phyloP scores from a whole-genome alignment of 2,888 invertebrate genomes.

The Drosophila cracens region DNA sequence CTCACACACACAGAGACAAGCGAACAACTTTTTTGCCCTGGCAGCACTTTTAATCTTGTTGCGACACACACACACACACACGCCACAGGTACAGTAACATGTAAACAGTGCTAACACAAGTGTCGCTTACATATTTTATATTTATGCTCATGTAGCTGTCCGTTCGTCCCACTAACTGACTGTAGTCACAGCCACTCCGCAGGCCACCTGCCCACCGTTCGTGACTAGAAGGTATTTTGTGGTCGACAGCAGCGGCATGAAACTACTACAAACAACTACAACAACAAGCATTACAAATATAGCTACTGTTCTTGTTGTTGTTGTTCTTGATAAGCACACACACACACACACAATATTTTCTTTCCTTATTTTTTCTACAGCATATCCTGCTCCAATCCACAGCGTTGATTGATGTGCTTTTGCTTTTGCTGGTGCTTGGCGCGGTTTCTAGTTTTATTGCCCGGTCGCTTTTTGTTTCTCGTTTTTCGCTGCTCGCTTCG shows the following conservation, averaged over 20 bases:
- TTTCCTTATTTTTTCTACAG: conserved; percentile 62
- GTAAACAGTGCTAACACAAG: conserved; percentile 24
- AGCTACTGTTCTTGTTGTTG: conserved; percentile 4
- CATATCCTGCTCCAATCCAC: conserved; percentile 39
- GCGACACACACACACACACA: conserved; percentile 35
- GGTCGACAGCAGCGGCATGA: conserved; percentile 66
- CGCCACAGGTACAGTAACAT: conserved; percentile 3
- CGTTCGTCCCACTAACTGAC: conserved; percentile 59
- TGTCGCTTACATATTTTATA: conserved; percentile 77
- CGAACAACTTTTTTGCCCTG: conserved; percentile 32
- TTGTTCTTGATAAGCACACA: conserved; percentile 30
- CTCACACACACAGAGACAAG: background rate
- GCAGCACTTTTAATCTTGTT: conserved; percentile 77
- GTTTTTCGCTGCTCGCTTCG: background rate
- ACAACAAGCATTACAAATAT: conserved; percentile 26
- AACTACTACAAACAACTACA: conserved; percentile 61
- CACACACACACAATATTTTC: conserved; percentile 42
- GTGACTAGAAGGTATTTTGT: conserved; percentile 75
- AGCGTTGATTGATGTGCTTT: conserved; percentile 77
- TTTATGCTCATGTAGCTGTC: conserved; percentile 73
- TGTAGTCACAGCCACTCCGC: conserved; percentile 18
- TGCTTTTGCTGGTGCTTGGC: conserved; percentile 57
- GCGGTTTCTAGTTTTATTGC: conserved; percentile 79
- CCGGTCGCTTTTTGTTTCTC: conserved; percentile 61
- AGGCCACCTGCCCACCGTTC: conserved; percentile 13